Conservation (phyloP, 2,888 invertebrate genomes). For the Sipha maydis region DNA sequence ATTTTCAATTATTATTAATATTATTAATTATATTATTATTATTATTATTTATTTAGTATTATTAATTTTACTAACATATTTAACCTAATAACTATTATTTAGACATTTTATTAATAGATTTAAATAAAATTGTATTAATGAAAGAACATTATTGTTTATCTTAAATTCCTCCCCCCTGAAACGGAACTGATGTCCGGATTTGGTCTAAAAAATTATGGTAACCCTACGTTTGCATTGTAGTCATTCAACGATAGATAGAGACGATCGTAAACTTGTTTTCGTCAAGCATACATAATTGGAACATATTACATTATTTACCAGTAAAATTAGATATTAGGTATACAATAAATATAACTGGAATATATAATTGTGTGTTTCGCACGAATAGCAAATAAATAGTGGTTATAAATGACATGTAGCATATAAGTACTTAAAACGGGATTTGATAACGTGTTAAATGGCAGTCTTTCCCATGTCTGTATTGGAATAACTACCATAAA, state of each 20-base stretch:
- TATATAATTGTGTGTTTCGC: neutral
- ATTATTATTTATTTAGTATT: no score
- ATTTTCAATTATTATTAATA: no score
- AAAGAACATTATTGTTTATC: no score
- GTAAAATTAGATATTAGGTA: slow-evolving; percentile 1
- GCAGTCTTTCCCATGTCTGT: neutral
- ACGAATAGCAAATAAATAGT: neutral
- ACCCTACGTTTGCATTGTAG: slow-evolving; percentile 16
- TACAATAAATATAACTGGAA: neutral
- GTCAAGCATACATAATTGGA: neutral
- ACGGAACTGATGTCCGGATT: no score
- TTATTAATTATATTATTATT: no score
- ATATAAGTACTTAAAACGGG: slow-evolving; percentile 33
- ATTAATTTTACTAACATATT: no score
- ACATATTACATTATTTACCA: slow-evolving; percentile 6
- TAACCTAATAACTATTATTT: no score
- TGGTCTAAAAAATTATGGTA: no score
- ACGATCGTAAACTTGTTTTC: slow-evolving; percentile 6
- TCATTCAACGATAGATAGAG: neutral
- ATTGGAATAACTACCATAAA: slow-evolving; percentile 12
- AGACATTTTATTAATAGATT: no score
- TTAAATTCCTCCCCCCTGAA: no score
- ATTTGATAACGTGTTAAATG: slow-evolving; percentile 30
- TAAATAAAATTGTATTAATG: no score
- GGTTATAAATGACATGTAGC: neutral